Percentiles rank a stretch among this genome's conserved stretches.
Conservation (phyloP, 2,888 invertebrate genomes). For the Scaptomyza parva region DNA sequence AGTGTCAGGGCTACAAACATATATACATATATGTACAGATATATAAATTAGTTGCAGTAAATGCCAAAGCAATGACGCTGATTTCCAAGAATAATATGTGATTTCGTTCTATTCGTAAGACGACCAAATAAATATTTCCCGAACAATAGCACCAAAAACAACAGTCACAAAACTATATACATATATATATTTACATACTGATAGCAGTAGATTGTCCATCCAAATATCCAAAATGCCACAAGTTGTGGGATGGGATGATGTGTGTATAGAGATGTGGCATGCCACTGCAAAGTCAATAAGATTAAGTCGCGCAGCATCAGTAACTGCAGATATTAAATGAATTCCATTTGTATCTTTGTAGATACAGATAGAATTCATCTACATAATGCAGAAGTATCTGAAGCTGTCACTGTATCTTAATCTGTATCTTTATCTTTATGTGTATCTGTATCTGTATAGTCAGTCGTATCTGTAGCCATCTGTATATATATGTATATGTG, state of each 20-base stretch:
- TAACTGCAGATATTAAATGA: not conserved
- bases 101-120: constrained; percentile 48
- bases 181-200: constrained; percentile 43
- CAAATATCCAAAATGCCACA: constrained; percentile 35
- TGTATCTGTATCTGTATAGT: not conserved
- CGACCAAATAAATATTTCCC: constrained; percentile 37
- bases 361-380: not conserved
- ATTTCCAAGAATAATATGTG: constrained; percentile 69
- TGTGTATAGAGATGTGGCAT: constrained; percentile 9
- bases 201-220: constrained; percentile 43
- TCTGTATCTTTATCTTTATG: constrained; percentile 1
- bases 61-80: constrained; percentile 71
- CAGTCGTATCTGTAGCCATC: too few species aligned
- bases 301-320: constrained; percentile 38
- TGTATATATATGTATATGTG: too few species aligned
- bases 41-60: constrained; percentile 31
- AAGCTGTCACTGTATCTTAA: not conserved
- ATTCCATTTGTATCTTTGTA: constrained; percentile 10
- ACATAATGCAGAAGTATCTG: not conserved
- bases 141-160: constrained; percentile 38
- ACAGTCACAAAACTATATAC: too few species aligned
- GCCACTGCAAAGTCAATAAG: constrained; percentile 45
- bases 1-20: constrained; percentile 30
- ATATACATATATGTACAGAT: not conserved
- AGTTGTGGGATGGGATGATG: not conserved